phyloP scores from a whole-genome alignment of 2,888 invertebrate genomes.

The Archips xylosteana region DNA sequence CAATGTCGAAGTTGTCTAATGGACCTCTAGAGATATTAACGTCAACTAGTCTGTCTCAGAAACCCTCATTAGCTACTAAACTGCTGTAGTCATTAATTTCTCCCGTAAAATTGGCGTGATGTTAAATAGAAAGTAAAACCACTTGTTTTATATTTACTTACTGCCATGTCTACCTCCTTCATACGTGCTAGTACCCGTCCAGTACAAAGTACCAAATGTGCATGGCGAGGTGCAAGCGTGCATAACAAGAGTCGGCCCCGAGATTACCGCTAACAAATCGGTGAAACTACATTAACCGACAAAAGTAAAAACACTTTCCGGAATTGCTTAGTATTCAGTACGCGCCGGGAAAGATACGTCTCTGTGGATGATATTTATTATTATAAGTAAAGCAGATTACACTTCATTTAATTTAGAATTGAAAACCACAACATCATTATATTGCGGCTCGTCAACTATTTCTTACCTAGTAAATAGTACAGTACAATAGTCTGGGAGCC shows the following conservation, averaged over 20 bases:
- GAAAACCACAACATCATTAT: too few relatives aligned
- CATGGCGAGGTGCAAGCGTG: conserved; percentile 41
- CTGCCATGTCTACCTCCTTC: conserved; percentile 11
- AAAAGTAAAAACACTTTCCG: conserved; percentile 39
- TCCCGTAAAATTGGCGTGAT: too few relatives aligned
- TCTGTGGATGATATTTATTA: neutral
- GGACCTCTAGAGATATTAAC: too few relatives aligned
- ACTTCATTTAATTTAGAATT: too few relatives aligned
- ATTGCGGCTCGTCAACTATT: too few relatives aligned
- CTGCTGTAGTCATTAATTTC: too few relatives aligned
- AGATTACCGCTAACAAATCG: conserved; percentile 39
- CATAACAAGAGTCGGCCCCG: conserved; percentile 38
- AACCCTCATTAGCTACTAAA: too few relatives aligned
- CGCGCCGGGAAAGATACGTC: neutral
- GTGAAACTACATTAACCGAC: conserved; percentile 36
- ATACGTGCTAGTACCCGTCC: conserved; percentile 1
- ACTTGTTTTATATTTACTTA: neutral
- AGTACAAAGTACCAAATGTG: conserved; percentile 40
- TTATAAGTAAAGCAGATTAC: too few relatives aligned
- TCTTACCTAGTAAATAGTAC: too few relatives aligned
- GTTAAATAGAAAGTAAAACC: neutral
- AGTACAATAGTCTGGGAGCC: too few relatives aligned
- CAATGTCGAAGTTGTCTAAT: too few relatives aligned
- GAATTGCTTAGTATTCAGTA: conserved; percentile 19
- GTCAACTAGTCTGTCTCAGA: too few relatives aligned